phyloP scores from a whole-genome alignment of 30 jellyfish, hydroid and myxozoan genomes.

The Aurelia coerulea region DNA sequence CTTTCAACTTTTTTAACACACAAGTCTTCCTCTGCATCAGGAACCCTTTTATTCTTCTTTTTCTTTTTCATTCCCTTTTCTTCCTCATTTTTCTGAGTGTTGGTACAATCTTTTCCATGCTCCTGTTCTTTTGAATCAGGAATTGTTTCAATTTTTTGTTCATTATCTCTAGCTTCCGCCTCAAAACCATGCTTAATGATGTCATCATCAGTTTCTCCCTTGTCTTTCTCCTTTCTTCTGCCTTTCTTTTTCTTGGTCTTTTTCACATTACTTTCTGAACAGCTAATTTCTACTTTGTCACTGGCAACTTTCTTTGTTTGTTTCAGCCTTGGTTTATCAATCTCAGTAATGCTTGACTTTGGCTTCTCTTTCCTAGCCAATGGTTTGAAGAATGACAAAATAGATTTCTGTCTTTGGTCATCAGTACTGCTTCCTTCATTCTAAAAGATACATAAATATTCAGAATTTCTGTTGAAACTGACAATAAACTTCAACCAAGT shows the following conservation, averaged over 20 bases:
- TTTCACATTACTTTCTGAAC: neutral
- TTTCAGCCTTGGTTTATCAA: neutral
- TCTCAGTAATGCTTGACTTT: neutral
- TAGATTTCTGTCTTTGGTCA: slow-evolving; percentile 41
- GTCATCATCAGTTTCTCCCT: neutral
- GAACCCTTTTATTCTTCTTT: neutral
- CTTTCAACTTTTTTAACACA: no score
- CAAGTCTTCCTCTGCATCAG: neutral
- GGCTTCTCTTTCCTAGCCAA: neutral
- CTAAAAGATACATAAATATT: neutral
- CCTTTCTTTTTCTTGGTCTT: slow-evolving; percentile 7
- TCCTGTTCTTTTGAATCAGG: neutral
- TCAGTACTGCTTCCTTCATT: slow-evolving; percentile 32
- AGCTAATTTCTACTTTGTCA: slow-evolving; percentile 10
- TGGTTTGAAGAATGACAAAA: slow-evolving; percentile 60
- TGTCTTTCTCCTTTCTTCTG: neutral
- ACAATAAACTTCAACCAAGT: no score
- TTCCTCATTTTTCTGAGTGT: neutral
- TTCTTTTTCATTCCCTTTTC: neutral
- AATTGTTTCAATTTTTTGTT: neutral
- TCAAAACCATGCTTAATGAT: neutral
- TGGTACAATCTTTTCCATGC: neutral
- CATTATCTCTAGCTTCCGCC: neutral
- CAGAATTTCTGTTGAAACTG: no score
- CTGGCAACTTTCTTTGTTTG: neutral